These are phyloP conservation scores for Mionectes macconnelli DNA, from an alignment of 2,113 vertebrate species.

Conservation along the genomic window DNA sequence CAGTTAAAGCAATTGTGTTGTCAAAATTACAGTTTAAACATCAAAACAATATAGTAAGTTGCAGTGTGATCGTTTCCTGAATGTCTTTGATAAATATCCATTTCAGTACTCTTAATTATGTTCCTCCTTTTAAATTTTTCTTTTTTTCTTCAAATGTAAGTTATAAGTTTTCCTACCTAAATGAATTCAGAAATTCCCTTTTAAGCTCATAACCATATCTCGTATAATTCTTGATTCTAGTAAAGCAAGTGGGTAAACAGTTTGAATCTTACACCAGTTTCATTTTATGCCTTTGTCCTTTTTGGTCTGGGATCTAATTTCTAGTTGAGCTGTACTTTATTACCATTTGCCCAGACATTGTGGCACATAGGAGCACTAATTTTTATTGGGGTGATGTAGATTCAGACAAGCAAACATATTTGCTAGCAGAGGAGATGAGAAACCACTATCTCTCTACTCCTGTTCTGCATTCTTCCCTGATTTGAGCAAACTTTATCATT, in stretches of 20 bases:
- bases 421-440: neutral
- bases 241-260: neutral
- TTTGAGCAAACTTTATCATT: neutral
- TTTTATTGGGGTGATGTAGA: neutral
- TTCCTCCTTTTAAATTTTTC: neutral
- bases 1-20: neutral
- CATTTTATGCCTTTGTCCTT: neutral
- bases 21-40: slow-evolving; percentile 7
- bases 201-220: neutral
- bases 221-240: neutral
- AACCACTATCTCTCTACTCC: neutral
- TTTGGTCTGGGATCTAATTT: neutral
- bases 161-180: neutral
- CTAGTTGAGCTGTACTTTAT: neutral
- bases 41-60: neutral
- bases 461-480: neutral
- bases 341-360: neutral
- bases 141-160: neutral
- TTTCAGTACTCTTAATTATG: neutral
- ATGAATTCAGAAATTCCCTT: neutral
- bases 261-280: neutral
- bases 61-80: neutral
- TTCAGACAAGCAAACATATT: accelerated
- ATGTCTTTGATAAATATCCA: neutral
- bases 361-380: neutral